phyloP scores from a whole-genome alignment of 2,113 vertebrate genomes.

The Toxostoma redivivum region DNA sequence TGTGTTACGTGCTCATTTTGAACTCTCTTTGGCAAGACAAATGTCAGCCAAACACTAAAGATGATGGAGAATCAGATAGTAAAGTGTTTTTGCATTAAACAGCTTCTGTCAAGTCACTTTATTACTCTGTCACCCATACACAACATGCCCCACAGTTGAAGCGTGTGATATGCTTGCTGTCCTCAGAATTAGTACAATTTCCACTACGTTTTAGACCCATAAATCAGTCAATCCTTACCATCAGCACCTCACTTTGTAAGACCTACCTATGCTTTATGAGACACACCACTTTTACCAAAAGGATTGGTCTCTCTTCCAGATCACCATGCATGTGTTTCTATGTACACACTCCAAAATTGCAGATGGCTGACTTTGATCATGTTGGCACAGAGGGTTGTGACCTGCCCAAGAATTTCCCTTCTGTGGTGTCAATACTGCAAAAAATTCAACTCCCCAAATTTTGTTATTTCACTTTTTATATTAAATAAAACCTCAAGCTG shows the following conservation, averaged over 20 bases:
- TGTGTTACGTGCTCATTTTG: background rate
- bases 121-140: background rate
- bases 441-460: background rate
- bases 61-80: background rate
- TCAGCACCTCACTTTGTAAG: background rate
- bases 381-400: background rate
- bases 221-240: background rate
- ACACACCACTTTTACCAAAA: background rate
- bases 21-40: background rate
- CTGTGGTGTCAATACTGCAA: background rate
- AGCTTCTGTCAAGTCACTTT: background rate
- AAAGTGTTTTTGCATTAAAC: background rate
- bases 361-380: background rate
- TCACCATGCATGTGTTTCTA: rapidly evolving
- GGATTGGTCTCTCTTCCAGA: background rate
- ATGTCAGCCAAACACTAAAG: background rate
- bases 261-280: background rate
- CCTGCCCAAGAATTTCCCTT: background rate
- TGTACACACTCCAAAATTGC: background rate
- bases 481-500: background rate
- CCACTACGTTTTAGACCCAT: background rate
- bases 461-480: background rate
- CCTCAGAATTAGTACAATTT: background rate
- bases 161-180: background rate
- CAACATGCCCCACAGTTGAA: background rate